Conservation (phyloP, 1,140 invertebrate genomes). For the Drosophila biarmipes region DNA sequence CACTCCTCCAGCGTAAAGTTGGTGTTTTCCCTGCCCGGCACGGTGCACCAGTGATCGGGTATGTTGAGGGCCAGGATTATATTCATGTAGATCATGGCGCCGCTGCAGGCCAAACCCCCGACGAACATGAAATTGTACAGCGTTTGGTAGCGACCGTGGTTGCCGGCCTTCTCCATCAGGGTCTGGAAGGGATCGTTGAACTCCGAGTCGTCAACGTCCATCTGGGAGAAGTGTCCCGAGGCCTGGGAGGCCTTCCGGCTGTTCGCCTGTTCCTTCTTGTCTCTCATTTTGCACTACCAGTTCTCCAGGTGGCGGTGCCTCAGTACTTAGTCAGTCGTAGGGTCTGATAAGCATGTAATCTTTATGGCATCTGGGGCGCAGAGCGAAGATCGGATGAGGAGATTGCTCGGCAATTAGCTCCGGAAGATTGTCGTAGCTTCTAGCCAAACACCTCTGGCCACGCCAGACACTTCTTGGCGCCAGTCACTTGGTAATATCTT, state of each 20-base stretch:
- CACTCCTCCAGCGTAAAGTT: slow-evolving; percentile 85
- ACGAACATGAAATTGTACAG: slow-evolving; percentile 85
- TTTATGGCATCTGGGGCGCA: slow-evolving; percentile 44
- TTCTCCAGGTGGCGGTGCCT: slow-evolving; percentile 7
- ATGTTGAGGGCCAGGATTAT: slow-evolving; percentile 85
- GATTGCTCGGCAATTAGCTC: slow-evolving; percentile 29
- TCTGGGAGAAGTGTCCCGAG: slow-evolving; percentile 42
- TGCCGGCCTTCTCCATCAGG: slow-evolving; percentile 85
- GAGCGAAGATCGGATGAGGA: slow-evolving; percentile 12
- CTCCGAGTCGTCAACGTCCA: slow-evolving; percentile 72
- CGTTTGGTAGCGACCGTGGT: slow-evolving; percentile 85
- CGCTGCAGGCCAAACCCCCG: slow-evolving; percentile 77
- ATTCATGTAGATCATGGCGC: slow-evolving; percentile 85
- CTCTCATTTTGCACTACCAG: slow-evolving; percentile 50
- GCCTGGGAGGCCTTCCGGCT: slow-evolving; percentile 56
- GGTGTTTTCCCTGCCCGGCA: slow-evolving; percentile 84
- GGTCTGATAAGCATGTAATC: slow-evolving; percentile 45
- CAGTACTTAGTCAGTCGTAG: slow-evolving; percentile 14
- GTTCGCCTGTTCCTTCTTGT: slow-evolving; percentile 52
- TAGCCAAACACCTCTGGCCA: slow-evolving; percentile 12
- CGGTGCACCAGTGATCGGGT: slow-evolving; percentile 86
- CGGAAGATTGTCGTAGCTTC: not conserved
- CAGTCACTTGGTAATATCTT: slow-evolving; percentile 23
- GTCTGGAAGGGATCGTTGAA: slow-evolving; percentile 85
- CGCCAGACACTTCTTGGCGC: slow-evolving; percentile 26